Percentiles rank a stretch among this genome's conserved stretches.
Conservation (phyloP, 2,113 vertebrate species). For the Chionis minor region DNA sequence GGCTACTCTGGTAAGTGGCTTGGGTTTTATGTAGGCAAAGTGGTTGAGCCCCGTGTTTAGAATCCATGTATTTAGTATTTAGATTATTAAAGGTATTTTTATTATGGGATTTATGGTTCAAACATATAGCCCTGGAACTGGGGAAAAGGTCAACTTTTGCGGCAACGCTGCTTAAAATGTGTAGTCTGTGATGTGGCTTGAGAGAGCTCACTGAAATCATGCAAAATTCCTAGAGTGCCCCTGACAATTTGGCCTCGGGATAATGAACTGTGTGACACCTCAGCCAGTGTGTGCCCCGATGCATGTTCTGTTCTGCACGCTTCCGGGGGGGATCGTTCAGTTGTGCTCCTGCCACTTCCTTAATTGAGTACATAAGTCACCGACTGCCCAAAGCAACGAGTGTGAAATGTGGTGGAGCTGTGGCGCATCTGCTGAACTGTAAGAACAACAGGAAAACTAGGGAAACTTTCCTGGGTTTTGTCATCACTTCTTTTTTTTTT, state of each 20-base stretch:
- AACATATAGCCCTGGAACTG: not conserved
- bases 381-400: not conserved
- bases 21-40: not conserved
- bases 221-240: not conserved
- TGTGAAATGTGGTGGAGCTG: not conserved
- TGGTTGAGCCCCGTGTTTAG: not conserved
- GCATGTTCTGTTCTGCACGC: accelerated
- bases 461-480: not conserved
- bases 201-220: not conserved
- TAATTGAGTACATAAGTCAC: not conserved
- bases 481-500: not conserved
- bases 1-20: not conserved
- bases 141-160: not conserved
- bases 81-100: not conserved
- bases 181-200: not conserved
- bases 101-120: not conserved
- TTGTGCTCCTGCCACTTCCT: not conserved
- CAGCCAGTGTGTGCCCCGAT: not conserved
- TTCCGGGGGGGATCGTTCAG: not conserved
- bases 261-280: not conserved
- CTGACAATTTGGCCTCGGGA: not conserved
- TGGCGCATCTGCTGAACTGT: not conserved
- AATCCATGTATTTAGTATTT: not conserved
- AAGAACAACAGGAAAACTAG: not conserved
- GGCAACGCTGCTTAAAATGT: not conserved